A percentile compares a stretch with the other conserved stretches of the same genome.
phyloP scores from a whole-genome alignment of 1,140 invertebrate genomes.

The Zaprionus gabonicus region DNA sequence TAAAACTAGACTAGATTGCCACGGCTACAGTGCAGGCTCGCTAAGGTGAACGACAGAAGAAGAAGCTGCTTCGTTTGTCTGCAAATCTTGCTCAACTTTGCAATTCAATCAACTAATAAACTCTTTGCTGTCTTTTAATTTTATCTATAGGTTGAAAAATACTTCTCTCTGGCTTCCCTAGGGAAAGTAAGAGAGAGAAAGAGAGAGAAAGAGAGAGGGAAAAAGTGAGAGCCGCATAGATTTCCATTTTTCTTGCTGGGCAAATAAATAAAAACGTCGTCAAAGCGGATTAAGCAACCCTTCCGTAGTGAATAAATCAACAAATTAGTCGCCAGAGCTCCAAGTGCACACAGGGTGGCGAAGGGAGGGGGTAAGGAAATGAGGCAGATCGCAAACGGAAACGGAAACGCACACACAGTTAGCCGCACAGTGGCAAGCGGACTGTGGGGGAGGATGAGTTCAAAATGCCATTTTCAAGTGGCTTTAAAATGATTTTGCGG shows the following conservation, averaged over 20 bases:
- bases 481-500: slow-evolving; percentile 71
- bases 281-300: slow-evolving; percentile 77
- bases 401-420: slow-evolving; percentile 79
- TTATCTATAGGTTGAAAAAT: too few relatives aligned
- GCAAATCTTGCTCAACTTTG: not conserved
- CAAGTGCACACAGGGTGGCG: slow-evolving; percentile 48
- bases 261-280: slow-evolving; percentile 67
- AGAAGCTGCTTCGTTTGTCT: not conserved
- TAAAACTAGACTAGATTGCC: not conserved
- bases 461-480: slow-evolving; percentile 63
- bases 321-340: slow-evolving; percentile 65
- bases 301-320: slow-evolving; percentile 83
- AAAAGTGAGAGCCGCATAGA: not conserved
- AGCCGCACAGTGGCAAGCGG: slow-evolving; percentile 55
- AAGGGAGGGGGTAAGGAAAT: not conserved
- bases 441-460: slow-evolving; percentile 19
- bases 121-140: not conserved
- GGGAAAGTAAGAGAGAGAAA: not conserved
- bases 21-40: not conserved
- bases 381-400: slow-evolving; percentile 43
- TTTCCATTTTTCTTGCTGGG: not conserved
- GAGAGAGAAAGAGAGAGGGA: not conserved
- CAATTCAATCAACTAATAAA: not conserved
- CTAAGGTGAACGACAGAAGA: not conserved
- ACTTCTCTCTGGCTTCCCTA: too few relatives aligned